Evolutionary conservation across 2,888 invertebrate genomes (phyloP).

Genomic region (Synergus itoensis): DNA sequence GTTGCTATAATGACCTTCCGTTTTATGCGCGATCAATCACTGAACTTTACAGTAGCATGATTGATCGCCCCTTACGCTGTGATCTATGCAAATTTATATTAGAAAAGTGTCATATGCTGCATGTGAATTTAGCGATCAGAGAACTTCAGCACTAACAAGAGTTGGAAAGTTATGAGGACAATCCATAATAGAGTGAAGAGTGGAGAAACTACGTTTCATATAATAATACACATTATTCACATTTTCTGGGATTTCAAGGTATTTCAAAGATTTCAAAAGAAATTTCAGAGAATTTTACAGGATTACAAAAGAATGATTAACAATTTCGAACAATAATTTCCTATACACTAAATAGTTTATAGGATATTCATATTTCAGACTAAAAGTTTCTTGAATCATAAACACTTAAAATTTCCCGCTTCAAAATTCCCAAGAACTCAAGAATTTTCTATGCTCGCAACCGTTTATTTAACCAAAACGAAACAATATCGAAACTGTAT

Average conservation of each 20-base stretch:
- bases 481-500: background rate
- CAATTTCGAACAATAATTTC: no score
- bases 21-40: constrained; percentile 35
- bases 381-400: background rate
- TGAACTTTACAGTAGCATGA: constrained; percentile 10
- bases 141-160: constrained; percentile 8
- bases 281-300: no score
- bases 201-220: background rate
- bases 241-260: no score
- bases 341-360: no score
- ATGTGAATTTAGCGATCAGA: constrained; percentile 23
- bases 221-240: background rate
- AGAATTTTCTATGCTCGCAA: background rate
- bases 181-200: background rate
- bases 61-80: constrained; percentile 32
- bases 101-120: constrained; percentile 31
- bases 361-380: no score
- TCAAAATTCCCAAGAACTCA: background rate
- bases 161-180: constrained; percentile 23
- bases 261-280: no score
- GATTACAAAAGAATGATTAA: no score
- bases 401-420: background rate
- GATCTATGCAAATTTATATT: constrained; percentile 41
- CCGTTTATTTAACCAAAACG: background rate
- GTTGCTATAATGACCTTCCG: constrained; percentile 19